Evolutionary conservation across 2,113 vertebrate genomes (phyloP).

Genomic region (Myotis davidii): DNA sequence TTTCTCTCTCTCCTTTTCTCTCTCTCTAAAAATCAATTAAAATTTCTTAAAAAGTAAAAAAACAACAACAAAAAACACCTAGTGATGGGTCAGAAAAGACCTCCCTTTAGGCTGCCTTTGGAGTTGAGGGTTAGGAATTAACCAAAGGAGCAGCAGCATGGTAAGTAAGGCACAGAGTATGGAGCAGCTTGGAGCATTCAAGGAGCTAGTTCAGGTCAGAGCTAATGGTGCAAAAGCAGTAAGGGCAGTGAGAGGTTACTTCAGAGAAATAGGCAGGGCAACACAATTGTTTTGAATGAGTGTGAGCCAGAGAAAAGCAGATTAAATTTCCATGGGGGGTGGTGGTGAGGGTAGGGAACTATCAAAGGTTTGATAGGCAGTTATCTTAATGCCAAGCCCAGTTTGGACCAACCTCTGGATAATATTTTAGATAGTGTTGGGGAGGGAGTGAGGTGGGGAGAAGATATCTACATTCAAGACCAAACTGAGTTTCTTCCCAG

Average conservation of each 20-base stretch:
- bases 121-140: background rate
- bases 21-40: too few species aligned
- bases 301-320: constrained; percentile 50
- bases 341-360: too few species aligned
- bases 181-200: background rate
- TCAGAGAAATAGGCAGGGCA: background rate
- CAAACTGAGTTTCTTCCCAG: constrained; percentile 39
- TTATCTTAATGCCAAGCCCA: background rate
- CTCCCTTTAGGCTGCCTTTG: background rate
- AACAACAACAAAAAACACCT: too few species aligned
- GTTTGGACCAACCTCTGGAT: background rate
- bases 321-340: background rate
- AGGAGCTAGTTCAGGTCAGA: background rate
- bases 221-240: background rate
- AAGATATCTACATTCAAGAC: background rate
- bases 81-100: background rate
- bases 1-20: too few species aligned
- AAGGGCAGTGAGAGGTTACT: background rate
- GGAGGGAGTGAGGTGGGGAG: background rate
- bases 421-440: background rate
- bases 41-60: too few species aligned
- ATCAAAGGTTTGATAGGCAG: constrained; percentile 12
- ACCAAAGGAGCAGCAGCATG: background rate
- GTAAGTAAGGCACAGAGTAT: background rate
- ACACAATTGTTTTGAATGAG: constrained; percentile 14